Evolutionary conservation across 1,140 invertebrate genomes (phyloP).

Genomic region (Zaprionus vittiger): DNA sequence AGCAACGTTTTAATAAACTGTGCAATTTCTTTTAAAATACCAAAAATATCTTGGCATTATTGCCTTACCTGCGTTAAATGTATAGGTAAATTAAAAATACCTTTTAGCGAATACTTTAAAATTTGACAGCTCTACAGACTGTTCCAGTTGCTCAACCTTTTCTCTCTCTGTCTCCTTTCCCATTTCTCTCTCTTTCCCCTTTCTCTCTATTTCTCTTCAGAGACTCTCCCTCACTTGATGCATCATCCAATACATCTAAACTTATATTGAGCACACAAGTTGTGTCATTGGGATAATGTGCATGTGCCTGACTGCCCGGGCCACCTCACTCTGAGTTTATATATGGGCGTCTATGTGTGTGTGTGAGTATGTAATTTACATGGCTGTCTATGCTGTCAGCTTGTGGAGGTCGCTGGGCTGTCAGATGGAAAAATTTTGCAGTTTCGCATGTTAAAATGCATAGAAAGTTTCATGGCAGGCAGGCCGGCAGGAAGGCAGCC

Average conservation of each 20-base stretch:
- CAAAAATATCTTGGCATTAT: background rate
- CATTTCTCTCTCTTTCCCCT: background rate
- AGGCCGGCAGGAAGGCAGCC: background rate
- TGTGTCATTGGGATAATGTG: slow-evolving; percentile 30
- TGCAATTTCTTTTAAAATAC: background rate
- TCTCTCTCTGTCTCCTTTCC: background rate
- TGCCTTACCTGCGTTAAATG: background rate
- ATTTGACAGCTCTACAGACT: background rate
- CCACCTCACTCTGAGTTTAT: background rate
- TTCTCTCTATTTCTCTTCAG: background rate
- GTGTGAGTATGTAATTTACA: slow-evolving; percentile 60
- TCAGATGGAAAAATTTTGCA: slow-evolving; percentile 54
- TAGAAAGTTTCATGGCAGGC: slow-evolving; percentile 36
- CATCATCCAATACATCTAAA: slow-evolving; percentile 28
- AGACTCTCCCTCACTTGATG: slow-evolving; percentile 25
- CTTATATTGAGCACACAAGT: slow-evolving; percentile 34
- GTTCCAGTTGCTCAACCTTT: background rate
- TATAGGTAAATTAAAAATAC: slow-evolving; percentile 24
- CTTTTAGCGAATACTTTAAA: slow-evolving; percentile 7
- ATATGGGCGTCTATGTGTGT: slow-evolving; percentile 5
- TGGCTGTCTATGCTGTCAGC: slow-evolving; percentile 66
- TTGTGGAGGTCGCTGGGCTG: slow-evolving; percentile 70
- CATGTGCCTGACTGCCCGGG: background rate
- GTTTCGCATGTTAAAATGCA: slow-evolving; percentile 41
- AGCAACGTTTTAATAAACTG: background rate